These are phyloP conservation scores for Thunnus thynnus DNA, from an alignment of 2,113 vertebrate genomes.

Conservation along the genomic window DNA sequence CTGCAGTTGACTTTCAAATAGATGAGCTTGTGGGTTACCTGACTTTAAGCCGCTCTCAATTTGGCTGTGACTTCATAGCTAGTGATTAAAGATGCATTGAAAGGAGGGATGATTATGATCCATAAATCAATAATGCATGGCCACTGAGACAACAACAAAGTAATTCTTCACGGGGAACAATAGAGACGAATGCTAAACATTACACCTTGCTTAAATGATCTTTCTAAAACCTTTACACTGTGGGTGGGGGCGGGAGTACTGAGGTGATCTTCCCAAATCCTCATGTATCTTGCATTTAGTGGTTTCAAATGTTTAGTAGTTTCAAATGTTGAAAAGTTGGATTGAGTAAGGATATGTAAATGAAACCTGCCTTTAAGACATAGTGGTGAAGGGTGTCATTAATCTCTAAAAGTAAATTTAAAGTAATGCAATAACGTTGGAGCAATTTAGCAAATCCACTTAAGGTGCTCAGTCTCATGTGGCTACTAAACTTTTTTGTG, in stretches of 20 bases:
- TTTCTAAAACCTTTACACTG: conserved; percentile 47
- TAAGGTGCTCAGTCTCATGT: background rate
- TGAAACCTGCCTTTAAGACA: background rate
- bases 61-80: conserved; percentile 58
- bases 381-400: background rate
- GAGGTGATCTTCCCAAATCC: conserved; percentile 30
- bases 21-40: conserved; percentile 8
- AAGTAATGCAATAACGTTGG: background rate
- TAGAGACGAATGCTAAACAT: conserved; percentile 61
- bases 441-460: background rate
- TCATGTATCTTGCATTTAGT: conserved; percentile 46
- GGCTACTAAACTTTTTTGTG: background rate
- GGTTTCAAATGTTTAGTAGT: conserved; percentile 30
- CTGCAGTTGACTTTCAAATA: conserved; percentile 25
- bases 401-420: background rate
- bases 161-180: conserved; percentile 71
- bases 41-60: conserved; percentile 48
- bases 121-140: conserved; percentile 82
- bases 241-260: background rate
- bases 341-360: conserved; percentile 10
- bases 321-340: conserved; percentile 37
- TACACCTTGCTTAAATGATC: conserved; percentile 71
- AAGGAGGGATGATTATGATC: conserved; percentile 75
- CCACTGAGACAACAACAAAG: conserved; percentile 71
- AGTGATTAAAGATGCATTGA: conserved; percentile 79